Percentiles rank a stretch among this genome's conserved stretches.
Evolutionary conservation across 2,113 vertebrate species (phyloP).

Genomic region (Mastomys natalensis): DNA sequence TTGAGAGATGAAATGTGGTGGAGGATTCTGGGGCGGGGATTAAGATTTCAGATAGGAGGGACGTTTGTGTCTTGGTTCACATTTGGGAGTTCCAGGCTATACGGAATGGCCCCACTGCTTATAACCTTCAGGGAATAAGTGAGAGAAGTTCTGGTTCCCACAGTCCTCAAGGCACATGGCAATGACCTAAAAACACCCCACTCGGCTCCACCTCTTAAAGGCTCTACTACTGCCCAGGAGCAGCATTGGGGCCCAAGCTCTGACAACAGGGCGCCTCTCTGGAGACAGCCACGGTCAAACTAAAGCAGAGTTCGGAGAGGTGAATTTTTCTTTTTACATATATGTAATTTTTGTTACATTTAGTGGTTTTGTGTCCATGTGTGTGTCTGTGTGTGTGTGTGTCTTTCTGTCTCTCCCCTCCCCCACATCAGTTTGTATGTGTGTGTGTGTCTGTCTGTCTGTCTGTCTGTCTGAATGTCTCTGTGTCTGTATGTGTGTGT

Average conservation of each 20-base stretch:
- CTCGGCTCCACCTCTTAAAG: not conserved
- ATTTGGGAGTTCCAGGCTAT: not conserved
- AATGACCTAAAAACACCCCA: not conserved
- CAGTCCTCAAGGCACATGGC: not conserved
- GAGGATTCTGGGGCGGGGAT: not conserved
- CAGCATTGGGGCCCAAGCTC: not conserved
- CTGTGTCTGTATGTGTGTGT: not conserved
- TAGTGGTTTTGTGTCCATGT: not conserved
- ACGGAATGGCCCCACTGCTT: not conserved
- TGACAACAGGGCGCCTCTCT: not conserved
- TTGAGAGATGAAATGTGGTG: not conserved
- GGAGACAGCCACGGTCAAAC: not conserved
- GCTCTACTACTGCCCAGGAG: too few relatives aligned
- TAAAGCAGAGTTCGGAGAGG: not conserved
- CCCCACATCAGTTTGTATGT: not conserved
- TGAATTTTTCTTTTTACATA: not conserved
- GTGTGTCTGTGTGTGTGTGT: not conserved
- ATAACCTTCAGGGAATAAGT: not conserved
- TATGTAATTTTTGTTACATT: not conserved
- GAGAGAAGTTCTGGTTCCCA: not conserved
- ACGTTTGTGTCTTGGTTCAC: not conserved
- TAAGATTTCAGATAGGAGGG: not conserved
- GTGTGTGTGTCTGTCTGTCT: not conserved
- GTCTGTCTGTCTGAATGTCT: too few relatives aligned
- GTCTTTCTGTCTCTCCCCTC: too few relatives aligned